Conservation (phyloP, 2,888 invertebrate genomes). For the Thera obeliscata region DNA sequence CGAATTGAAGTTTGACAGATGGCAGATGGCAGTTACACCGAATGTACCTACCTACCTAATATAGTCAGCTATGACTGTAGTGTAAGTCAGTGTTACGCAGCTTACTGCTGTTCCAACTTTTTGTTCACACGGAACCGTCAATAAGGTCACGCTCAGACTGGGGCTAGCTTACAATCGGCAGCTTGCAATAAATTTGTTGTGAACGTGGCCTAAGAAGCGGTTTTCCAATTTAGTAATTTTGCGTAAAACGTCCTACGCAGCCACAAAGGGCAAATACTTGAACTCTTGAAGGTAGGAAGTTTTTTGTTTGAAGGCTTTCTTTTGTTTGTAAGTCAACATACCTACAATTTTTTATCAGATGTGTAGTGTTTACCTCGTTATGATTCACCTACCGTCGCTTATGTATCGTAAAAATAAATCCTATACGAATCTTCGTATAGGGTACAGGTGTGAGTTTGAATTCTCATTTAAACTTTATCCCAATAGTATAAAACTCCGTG, state of each 20-base stretch:
- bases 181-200: no score
- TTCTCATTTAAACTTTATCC: background rate
- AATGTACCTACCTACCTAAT: no score
- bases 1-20: no score
- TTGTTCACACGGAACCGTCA: no score
- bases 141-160: no score
- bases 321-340: background rate
- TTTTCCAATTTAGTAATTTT: background rate
- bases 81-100: no score
- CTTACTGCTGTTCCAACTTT: no score
- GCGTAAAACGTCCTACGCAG: background rate
- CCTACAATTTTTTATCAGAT: background rate
- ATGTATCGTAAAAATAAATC: background rate
- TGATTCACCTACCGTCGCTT: background rate
- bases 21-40: no score
- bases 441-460: background rate
- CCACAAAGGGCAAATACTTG: background rate
- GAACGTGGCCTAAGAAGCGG: background rate
- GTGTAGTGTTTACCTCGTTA: background rate
- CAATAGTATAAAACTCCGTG: background rate
- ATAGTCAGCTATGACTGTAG: no score
- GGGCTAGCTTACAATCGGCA: no score
- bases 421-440: no score
- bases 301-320: background rate
- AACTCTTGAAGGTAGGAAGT: background rate